Percentiles rank a stretch among this genome's conserved stretches.
These are phyloP conservation scores for Lithobates pipiens DNA, from an alignment of 2,797 vertebrate species.

Conservation along the genomic window DNA sequence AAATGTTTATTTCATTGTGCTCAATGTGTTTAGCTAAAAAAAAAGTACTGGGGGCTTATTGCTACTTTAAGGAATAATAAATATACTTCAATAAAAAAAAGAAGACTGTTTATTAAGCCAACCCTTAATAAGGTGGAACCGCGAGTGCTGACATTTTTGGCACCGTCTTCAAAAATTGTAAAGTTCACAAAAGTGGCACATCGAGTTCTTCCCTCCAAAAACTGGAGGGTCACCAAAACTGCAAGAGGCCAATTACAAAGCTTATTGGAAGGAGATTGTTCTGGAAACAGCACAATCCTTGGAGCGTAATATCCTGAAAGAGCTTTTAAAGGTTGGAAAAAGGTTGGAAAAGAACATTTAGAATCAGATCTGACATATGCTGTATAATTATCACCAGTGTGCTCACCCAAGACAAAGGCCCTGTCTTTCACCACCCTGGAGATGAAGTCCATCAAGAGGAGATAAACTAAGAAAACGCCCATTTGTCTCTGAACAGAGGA, in stretches of 20 bases:
- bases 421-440: not conserved
- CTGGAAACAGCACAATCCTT: not conserved
- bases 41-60: too few relatives aligned
- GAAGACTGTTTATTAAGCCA: not conserved
- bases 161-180: not conserved
- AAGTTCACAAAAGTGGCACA: conserved; percentile 3
- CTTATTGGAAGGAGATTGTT: not conserved
- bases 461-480: not conserved
- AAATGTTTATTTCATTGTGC: too few relatives aligned
- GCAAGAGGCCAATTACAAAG: not conserved
- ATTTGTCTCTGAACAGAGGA: too few relatives aligned
- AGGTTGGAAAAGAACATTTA: not conserved
- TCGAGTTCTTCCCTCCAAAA: conserved; percentile 8
- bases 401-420: not conserved
- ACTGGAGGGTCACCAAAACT: conserved; percentile 14
- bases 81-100: not conserved
- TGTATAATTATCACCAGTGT: not conserved
- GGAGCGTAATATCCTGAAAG: not conserved
- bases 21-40: too few relatives aligned
- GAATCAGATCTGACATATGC: not conserved
- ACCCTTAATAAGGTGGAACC: not conserved
- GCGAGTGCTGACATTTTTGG: not conserved
- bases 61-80: not conserved
- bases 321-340: not conserved
- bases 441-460: not conserved